Base-by-base conservation (phyloP, 2,113 vertebrate species). In the Mesoclemmys tuberculata region DNA sequence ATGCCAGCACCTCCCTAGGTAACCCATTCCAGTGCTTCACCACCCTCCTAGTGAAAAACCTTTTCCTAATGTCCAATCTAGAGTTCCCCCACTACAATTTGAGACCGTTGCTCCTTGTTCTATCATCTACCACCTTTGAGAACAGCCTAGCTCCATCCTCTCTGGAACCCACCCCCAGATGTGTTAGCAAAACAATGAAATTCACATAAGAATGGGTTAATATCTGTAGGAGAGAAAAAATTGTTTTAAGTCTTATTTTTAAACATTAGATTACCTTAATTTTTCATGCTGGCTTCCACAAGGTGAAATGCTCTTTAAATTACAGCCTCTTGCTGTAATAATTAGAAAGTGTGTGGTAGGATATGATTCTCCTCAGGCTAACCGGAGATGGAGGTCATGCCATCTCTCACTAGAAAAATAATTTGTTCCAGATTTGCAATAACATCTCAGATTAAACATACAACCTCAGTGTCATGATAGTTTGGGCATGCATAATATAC, bases 401-500 rank as follows among this genome's bases (percentile, higher is more conserved):
- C 77, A 41, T 84, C 79, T 55, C 48, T 92, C 82, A 85, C 93
- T 64, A 90, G 10, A 84, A 80, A 86, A 48, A 12, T 11, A 83
- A 78, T 91, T 94, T 85, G 58, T 2, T 0, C 9, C 41, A 89
- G 12, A 74, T 94, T 88, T 90, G 5, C 71, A 89, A 84, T 82
- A 78, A 93, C 94, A 26, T 84, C 94, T 89, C 54, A 93, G 27
- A 85, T 90, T 85, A 87, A 85, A 94, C 31, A 19, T 48, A 26
- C 64, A 64, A 82, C 41, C 41, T 46, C 41, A 77, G 41, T 84
- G 85, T 11, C 8, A 84, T 88, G 71, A 46, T 84, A 90, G 5
- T 21, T 80, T 82, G 29, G 84, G 56, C 82, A 84, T 0, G 0
- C 87, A n/a, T 46, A 92, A 19, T 49, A 35, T 7, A 56, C 44